These are phyloP conservation scores for Ochlodes sylvanus DNA, from an alignment of 2,888 invertebrate genomes.

Conservation along the genomic window DNA sequence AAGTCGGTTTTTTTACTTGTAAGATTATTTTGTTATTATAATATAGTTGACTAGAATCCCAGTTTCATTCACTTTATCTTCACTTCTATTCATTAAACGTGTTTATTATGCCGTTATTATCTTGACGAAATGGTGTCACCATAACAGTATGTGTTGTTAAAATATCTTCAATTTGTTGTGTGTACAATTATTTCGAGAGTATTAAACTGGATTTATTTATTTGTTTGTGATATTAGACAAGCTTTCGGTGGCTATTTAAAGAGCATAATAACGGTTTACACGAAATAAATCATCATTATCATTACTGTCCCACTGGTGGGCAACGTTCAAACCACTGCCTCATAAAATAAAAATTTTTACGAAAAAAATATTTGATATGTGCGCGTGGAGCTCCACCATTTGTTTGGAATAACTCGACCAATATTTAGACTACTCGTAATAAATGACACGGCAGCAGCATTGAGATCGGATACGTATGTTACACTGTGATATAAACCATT, in stretches of 20 bases:
- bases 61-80: too few relatives aligned
- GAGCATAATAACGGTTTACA: too few relatives aligned
- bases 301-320: too few relatives aligned
- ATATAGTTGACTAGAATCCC: too few relatives aligned
- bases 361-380: not conserved
- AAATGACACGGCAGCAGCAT: not conserved
- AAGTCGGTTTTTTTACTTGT: too few relatives aligned
- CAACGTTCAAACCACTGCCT: too few relatives aligned
- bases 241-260: too few relatives aligned
- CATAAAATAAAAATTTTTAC: too few relatives aligned
- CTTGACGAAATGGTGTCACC: not conserved
- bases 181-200: not conserved
- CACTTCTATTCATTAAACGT: not conserved
- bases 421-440: slow-evolving; percentile 3
- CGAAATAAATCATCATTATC: too few relatives aligned
- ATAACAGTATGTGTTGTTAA: not conserved
- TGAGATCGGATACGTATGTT: not conserved
- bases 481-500: not conserved
- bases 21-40: too few relatives aligned
- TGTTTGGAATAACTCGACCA: not conserved
- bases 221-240: too few relatives aligned
- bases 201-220: not conserved
- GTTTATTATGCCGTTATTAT: not conserved
- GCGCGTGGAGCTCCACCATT: not conserved
- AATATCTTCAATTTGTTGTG: not conserved